Base-by-base conservation (phyloP, 2,888 invertebrate species). In the Netelia melanura region DNA sequence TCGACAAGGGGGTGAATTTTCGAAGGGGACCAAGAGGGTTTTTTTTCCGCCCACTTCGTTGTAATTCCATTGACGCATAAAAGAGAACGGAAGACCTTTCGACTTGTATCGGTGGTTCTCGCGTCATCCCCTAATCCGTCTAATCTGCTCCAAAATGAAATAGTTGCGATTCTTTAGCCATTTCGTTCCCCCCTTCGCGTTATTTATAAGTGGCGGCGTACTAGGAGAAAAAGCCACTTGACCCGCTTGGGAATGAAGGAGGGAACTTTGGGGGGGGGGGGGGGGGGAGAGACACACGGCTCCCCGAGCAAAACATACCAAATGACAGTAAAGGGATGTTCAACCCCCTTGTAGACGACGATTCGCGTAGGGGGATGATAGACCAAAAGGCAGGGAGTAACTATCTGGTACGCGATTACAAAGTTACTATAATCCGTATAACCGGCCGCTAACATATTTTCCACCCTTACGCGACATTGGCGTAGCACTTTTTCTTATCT, bases 91-190 rank as follows among this genome's bases (percentile, higher is more conserved):
- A 56, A 78, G 77, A 48, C 30, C 30, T 70, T 48, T n/a, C 17
- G 54, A 11, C 25, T 61, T 23, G 9, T 54, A 62, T 52, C 75
- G 30, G 82, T 80, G 85, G 85, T 85, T 64, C 71, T 56, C 17
- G 58, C 65, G 67, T 72, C 76, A 76, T 83, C 75, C 85, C 80
- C 87, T 86, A 93, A 94, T 94, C 93, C 90, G 91, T 93, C 91
- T 93, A 93, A 94, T 93, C 93, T 93, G 90, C 90, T 89, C 91
- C 92, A 94, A 94, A 30, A 94, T 94, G 93, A 94, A 94, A 94
- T 93, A 93, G 91, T 93, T 93, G 93, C 91, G 88, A 93, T 94
- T 93, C 93, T 92, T 91, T 88, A 30, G 11, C 64, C 72, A 74
- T 80, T 54, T 54, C 68, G 67, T 75, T 11, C 48, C 38, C 72